Base-by-base conservation (phyloP, 2,113 vertebrate genomes). In the Nematolebias whitei region DNA sequence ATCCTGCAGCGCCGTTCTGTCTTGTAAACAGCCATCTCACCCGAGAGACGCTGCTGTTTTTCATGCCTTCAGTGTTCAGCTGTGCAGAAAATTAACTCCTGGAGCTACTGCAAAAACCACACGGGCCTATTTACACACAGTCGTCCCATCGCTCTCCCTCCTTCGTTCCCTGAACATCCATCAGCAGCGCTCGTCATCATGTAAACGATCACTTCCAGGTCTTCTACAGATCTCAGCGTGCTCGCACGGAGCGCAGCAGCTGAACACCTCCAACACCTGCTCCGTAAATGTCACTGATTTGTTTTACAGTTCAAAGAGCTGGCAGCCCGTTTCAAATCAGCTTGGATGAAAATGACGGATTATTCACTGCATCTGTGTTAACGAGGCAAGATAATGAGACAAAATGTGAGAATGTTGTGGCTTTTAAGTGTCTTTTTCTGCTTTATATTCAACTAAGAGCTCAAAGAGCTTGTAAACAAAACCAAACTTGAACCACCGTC, bases 71-170 rank as follows among this genome's bases (percentile, higher is more conserved):
- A 56, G 59, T 89, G 89, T 62, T 90, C 85, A 91, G 78, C 76
- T 88, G 79, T 71, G 88, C 88, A 85, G 90, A 91, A 92, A 92
- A 92, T 92, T 84, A 91, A 89, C 83, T 90, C 79, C 55, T 59
- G 73, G 38, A 38, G 79, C 85, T 51, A 69, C 64, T 63, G 47
- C 48, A 20, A 47, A 35, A 69, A 76, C 63, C 66, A 62, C 75
- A 60, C 62, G 26, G 62, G 63, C 71, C 63, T 63, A 68, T 75
- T 59, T 82, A 75, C 88, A 78, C 79, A 43, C 48, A 50, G n/a
- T 16, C 65, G 14, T 48, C 13, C n/a, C 48, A 47, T 68, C 69
- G 61, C 45, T 47, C 45, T 47, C n/a, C 18, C 22, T 40, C 35
- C 3, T 38, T 16, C 23, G 12, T 18, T 56, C 62, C 26, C 20